Evolutionary conservation across 1,140 invertebrate genomes (phyloP).

Genomic region (Macrobrachium rosenbergii): DNA sequence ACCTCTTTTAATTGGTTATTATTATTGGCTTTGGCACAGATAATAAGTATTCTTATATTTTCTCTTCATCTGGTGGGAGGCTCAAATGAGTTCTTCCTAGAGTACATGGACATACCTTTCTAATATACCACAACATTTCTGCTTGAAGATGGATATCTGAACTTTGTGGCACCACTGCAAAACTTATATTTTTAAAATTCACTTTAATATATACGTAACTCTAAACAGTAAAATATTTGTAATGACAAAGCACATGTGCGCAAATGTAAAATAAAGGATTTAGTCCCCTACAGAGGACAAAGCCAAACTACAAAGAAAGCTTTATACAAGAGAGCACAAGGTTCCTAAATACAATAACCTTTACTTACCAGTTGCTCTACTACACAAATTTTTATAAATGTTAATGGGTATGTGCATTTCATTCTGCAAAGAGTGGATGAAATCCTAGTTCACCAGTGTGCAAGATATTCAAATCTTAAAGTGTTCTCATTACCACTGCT

Average conservation of each 20-base stretch:
- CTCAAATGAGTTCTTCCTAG: slow-evolving; percentile 84
- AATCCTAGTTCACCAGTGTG: too few relatives aligned
- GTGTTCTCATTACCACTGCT: too few relatives aligned
- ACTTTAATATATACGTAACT: slow-evolving; percentile 10
- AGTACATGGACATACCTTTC: slow-evolving; percentile 92
- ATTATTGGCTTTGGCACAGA: slow-evolving; percentile 49
- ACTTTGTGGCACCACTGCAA: slow-evolving; percentile 91
- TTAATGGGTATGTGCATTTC: too few relatives aligned
- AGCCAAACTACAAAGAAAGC: too few relatives aligned
- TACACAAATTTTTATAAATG: too few relatives aligned
- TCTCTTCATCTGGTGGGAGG: slow-evolving; percentile 52
- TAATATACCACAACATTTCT: slow-evolving; percentile 97
- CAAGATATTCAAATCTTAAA: too few relatives aligned
- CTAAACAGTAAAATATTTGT: too few relatives aligned
- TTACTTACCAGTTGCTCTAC: too few relatives aligned
- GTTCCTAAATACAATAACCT: too few relatives aligned
- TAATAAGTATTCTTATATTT: slow-evolving; percentile 45
- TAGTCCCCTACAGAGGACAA: too few relatives aligned
- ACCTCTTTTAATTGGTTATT: slow-evolving; percentile 55
- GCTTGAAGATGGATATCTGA: slow-evolving; percentile 98
- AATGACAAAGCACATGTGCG: neutral
- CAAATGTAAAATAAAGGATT: neutral
- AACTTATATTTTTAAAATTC: neutral
- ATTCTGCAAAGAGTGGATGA: too few relatives aligned
- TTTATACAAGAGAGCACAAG: too few relatives aligned